These are phyloP conservation scores for Chaitophorus viminalis DNA, from an alignment of 2,888 invertebrate genomes.

Conservation along the genomic window DNA sequence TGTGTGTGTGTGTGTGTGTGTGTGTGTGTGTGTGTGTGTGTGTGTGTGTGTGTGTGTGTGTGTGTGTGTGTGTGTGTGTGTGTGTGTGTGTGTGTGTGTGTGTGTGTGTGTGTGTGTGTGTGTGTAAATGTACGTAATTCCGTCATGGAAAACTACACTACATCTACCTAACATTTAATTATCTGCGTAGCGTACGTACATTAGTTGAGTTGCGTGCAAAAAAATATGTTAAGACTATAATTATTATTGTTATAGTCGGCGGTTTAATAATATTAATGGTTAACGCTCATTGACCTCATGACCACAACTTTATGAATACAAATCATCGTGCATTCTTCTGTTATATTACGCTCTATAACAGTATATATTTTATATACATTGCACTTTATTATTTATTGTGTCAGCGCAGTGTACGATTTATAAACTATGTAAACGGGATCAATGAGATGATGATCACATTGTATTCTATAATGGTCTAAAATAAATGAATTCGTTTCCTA, in stretches of 20 bases:
- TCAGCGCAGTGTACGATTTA: background rate
- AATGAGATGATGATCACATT: background rate
- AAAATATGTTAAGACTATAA: slow-evolving; percentile 46
- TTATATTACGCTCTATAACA: background rate
- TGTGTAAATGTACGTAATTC: background rate
- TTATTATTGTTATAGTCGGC: slow-evolving; percentile 49
- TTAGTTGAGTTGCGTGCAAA: slow-evolving; percentile 48
- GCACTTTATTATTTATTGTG: too few relatives aligned
- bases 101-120: background rate
- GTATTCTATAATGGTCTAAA: background rate
- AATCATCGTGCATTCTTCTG: background rate
- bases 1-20: too few relatives aligned
- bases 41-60: too few relatives aligned
- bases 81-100: background rate
- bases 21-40: too few relatives aligned
- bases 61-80: too few relatives aligned
- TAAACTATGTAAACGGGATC: background rate
- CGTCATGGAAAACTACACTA: background rate
- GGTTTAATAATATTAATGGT: slow-evolving; percentile 60
- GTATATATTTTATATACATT: too few relatives aligned
- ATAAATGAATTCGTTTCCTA: background rate
- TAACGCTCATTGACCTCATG: slow-evolving; percentile 54
- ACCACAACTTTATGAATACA: slow-evolving; percentile 19
- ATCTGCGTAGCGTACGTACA: slow-evolving; percentile 16
- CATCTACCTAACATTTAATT: slow-evolving; percentile 14